Evolutionary conservation across 2,888 invertebrate genomes (phyloP), one percentile per base, ranked within the genome.

Genomic region (Chrysotoxum bicinctum): DNA sequence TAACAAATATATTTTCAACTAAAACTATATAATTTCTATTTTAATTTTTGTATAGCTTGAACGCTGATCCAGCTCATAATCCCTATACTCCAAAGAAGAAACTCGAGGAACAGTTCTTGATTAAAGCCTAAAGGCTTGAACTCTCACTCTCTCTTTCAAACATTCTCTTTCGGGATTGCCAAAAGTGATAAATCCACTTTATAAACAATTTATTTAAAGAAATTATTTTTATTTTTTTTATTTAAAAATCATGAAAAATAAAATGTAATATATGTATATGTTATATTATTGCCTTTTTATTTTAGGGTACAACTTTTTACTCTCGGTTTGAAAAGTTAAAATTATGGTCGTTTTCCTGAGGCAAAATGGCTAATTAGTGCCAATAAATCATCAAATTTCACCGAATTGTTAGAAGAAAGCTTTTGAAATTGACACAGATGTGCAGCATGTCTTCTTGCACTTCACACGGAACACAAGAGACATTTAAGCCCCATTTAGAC

Each of bases 21-120:
- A n/a, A n/a, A n/a, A n/a, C n/a, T n/a, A 3, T 26, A 26, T 26
- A 5, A 26, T 26, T 2, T 32, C 10, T 10, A 12, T 35, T 45
- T 32, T 40, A 62, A 40, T 60, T 86, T 87, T 74, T 81, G 93
- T 93, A 87, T 91, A 96, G 96, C 87, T 92, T 97, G 87, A 97
- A 97, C 89, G 94, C 95, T 83, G 96, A 97, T 89, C 96, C 96
- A 0, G 92, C 94, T 83, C 96, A 96, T 90, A 97, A 97, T 92
- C 97, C 97, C 0, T 97, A 95, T 90, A 93, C 94, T 40, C 95
- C 96, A 0, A 96, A 96, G 89, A 94, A 94, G 75, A 95, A 96
- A 88, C 93, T 1, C 23, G 93, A 93, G 77, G 91, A 92, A 32
- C 89, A 88, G 88, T 91, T 91, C 87, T 86, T 90, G 35, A 90